These are phyloP conservation scores for Drosophila arizonae DNA, from an alignment of 1,140 invertebrate genomes.

Conservation along the genomic window DNA sequence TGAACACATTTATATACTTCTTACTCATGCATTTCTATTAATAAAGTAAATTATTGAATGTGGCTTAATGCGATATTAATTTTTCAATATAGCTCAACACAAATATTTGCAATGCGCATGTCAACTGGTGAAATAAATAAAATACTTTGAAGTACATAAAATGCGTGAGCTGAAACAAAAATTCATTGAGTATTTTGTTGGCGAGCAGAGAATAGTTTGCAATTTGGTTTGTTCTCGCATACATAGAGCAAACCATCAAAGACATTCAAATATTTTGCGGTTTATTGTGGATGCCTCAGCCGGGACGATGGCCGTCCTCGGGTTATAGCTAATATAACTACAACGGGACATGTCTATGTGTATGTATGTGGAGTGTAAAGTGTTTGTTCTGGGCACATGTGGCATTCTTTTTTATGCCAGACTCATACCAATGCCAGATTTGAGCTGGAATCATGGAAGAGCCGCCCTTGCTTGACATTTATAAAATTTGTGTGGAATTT, in stretches of 20 bases:
- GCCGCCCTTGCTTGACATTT: conserved; percentile 54
- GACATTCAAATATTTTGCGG: conserved; percentile 78
- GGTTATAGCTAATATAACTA: neutral
- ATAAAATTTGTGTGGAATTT: conserved; percentile 74
- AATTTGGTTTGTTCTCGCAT: conserved; percentile 14
- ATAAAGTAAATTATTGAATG: too few relatives aligned
- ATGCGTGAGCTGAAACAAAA: conserved; percentile 62
- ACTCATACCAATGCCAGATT: conserved; percentile 45
- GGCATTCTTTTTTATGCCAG: conserved; percentile 17
- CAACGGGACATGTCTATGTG: conserved; percentile 17
- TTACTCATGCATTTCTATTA: too few relatives aligned
- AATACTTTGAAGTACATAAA: conserved; percentile 68
- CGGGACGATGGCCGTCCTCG: conserved; percentile 16
- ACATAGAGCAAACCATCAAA: conserved; percentile 60
- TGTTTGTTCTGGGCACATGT: conserved; percentile 50
- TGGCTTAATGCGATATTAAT: too few relatives aligned
- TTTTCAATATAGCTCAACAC: conserved; percentile 22
- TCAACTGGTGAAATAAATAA: conserved; percentile 43
- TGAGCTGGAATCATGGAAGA: conserved; percentile 32
- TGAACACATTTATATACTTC: too few relatives aligned
- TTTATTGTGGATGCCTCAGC: conserved; percentile 53
- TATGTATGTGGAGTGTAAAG: conserved; percentile 44
- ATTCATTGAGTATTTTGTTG: conserved; percentile 31
- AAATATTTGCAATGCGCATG: conserved; percentile 60
- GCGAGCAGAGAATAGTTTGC: neutral